Conservation (phyloP, 2,888 invertebrate genomes). For the Gortyna flavago region DNA sequence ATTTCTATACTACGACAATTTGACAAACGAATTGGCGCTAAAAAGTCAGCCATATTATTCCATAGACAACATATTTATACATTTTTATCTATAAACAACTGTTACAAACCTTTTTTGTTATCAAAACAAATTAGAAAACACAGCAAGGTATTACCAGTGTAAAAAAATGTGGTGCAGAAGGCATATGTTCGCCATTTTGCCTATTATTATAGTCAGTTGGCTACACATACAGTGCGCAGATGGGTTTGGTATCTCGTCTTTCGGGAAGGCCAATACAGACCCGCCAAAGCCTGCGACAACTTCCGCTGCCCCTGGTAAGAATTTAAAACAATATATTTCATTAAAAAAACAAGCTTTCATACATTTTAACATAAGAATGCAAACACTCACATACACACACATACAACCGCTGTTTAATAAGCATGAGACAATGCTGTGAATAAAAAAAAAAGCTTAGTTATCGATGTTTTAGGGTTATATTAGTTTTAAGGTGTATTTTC, state of each 20-base stretch:
- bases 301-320: constrained; percentile 85
- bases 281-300: constrained; percentile 83
- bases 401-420: constrained; percentile 34
- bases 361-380: constrained; percentile 46
- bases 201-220: constrained; percentile 73
- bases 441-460: constrained; percentile 33
- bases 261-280: constrained; percentile 86
- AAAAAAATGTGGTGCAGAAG: constrained; percentile 62
- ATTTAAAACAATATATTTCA: constrained; percentile 49
- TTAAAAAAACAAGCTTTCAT: constrained; percentile 45
- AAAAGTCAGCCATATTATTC: constrained; percentile 44
- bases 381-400: constrained; percentile 50
- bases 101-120: constrained; percentile 27
- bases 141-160: constrained; percentile 48
- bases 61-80: constrained; percentile 46
- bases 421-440: constrained; percentile 42
- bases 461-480: constrained; percentile 30
- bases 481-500: constrained; percentile 35
- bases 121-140: constrained; percentile 16
- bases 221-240: constrained; percentile 72
- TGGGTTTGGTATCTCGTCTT: constrained; percentile 84
- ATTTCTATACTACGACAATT: constrained; percentile 33
- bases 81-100: constrained; percentile 47
- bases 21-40: constrained; percentile 51
- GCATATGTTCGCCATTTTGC: constrained; percentile 62